Evolutionary conservation across 2,888 invertebrate genomes (phyloP), one percentile per base, ranked within the genome.

Genomic region (Hirudinaria manillensis): DNA sequence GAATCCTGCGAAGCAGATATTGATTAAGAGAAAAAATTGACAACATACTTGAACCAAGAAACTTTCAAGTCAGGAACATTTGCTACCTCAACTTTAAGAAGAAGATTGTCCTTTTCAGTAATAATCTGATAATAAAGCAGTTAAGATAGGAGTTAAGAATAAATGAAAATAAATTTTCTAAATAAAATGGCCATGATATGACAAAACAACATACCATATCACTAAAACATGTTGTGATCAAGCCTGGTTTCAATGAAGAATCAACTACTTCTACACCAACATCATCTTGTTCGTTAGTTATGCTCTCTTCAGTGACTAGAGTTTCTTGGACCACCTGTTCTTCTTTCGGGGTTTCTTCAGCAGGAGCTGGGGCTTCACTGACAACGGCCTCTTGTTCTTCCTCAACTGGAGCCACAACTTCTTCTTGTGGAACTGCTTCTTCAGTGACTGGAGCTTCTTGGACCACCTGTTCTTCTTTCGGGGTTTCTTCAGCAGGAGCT

Each of bases 1-100:
- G 21, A 68, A 51, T 55, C 6, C 45, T 70, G 6, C 21, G n/a
- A 68, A 74, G 16, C 53, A 13, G 24, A 45, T 45, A 16, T 7
- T 1, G 10, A 45, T 68, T 13, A 19, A 68, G 38, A 68, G 36
- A 45, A 3, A 72, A 21, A 36, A 10, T 32, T 51, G 21, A 61
- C 3, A 65, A 34, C 93, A 83, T 94, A 93, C 80, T 92, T 90
- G 77, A 93, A 89, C 95, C 95, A 95, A 66, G 90, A 89, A 32
- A 95, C 90, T 83, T 90, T 91, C n/a, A 95, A 94, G 2, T 91
- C 90, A 72, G 95, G 95, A 84, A 92, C 91, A 72, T 94, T 95
- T 13, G 90, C 90, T 2, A 96, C 94, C 65, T 75, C 77, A 29
- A 75, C 68, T 24, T 34, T 76, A 61, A 79, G 71, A 27, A 72